Conservation (phyloP, 2,888 invertebrate species). For the Orthosia gothica region DNA sequence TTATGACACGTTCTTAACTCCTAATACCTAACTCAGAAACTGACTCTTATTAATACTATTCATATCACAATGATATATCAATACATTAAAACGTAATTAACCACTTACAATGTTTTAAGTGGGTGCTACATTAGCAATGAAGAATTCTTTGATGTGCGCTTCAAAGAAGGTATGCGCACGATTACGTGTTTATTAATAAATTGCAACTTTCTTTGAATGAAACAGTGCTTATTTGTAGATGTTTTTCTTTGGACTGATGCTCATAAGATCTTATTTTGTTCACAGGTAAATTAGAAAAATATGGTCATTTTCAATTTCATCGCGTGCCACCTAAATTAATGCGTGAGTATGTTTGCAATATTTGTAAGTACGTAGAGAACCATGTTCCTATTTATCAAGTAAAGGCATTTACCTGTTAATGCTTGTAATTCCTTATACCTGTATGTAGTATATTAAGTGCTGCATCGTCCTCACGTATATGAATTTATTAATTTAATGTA, state of each 20-base stretch:
- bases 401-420: too few relatives aligned
- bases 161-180: slow-evolving; percentile 48
- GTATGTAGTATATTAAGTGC: too few relatives aligned
- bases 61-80: slow-evolving; percentile 23
- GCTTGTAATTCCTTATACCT: too few relatives aligned
- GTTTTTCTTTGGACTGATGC: background rate
- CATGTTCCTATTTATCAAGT: too few relatives aligned
- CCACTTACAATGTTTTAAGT: slow-evolving; percentile 35
- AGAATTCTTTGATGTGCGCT: slow-evolving; percentile 53
- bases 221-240: background rate
- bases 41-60: slow-evolving; percentile 18
- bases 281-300: background rate
- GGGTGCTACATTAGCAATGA: slow-evolving; percentile 32
- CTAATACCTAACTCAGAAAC: too few relatives aligned
- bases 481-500: too few relatives aligned
- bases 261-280: background rate
- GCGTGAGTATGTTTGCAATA: background rate
- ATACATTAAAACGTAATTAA: slow-evolving; percentile 32
- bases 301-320: too few relatives aligned
- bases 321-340: background rate
- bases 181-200: slow-evolving; percentile 40
- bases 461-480: too few relatives aligned
- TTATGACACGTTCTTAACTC: too few relatives aligned
- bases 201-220: slow-evolving; percentile 27
- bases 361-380: too few relatives aligned